These are phyloP conservation scores for Caradrina clavipalpis DNA, from an alignment of 2,888 invertebrate species.

Conservation along the genomic window DNA sequence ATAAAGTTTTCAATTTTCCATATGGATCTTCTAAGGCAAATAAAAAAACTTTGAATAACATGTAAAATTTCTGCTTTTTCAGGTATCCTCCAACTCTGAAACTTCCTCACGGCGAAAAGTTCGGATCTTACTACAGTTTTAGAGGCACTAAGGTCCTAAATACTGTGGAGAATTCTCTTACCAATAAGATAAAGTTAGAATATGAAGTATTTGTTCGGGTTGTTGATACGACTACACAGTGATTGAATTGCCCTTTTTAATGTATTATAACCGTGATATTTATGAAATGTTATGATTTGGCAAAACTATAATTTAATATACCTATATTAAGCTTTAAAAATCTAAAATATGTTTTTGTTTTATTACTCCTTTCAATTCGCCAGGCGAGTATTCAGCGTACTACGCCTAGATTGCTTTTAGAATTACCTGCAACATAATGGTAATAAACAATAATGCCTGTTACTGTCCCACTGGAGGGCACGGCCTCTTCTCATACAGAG, in stretches of 20 bases:
- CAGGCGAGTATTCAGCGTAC: neutral
- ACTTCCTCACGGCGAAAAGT: conserved; percentile 77
- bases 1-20: too few species aligned
- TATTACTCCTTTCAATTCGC: conserved; percentile 9
- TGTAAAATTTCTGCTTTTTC: conserved; percentile 59
- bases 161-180: conserved; percentile 73
- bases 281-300: conserved; percentile 49
- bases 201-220: conserved; percentile 86
- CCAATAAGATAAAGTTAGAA: conserved; percentile 82
- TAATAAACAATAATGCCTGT: too few species aligned
- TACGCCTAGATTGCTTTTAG: neutral
- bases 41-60: neutral
- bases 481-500: too few species aligned
- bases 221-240: conserved; percentile 73
- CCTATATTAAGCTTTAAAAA: conserved; percentile 42
- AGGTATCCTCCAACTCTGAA: conserved; percentile 81
- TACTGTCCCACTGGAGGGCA: too few species aligned
- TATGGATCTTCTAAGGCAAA: neutral
- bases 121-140: conserved; percentile 83
- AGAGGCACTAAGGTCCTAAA: conserved; percentile 81
- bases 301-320: conserved; percentile 54
- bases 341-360: conserved; percentile 19
- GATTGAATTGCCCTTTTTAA: conserved; percentile 48
- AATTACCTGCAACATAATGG: neutral
- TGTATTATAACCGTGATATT: conserved; percentile 55